phyloP scores from a whole-genome alignment of 2,113 vertebrate species.

The Lethenteron reissneri region DNA sequence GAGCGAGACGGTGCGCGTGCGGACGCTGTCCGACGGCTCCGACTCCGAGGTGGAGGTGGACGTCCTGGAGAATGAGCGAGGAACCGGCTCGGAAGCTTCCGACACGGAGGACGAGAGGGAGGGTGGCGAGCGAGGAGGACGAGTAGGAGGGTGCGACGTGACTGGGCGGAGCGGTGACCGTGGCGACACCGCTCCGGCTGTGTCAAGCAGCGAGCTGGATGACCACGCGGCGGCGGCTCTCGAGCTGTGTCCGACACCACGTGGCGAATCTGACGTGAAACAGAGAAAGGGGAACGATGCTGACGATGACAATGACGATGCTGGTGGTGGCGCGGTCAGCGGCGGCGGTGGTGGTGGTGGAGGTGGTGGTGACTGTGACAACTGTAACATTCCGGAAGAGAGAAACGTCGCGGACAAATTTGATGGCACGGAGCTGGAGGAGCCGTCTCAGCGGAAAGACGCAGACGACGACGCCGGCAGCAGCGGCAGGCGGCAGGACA shows the following conservation, averaged over 20 bases:
- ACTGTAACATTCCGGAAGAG: neutral
- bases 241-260: too few species aligned
- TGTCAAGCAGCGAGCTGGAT: too few species aligned
- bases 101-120: too few species aligned
- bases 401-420: neutral
- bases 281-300: conserved; percentile 14
- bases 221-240: too few species aligned
- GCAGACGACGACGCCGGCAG: conserved; percentile 7
- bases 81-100: too few species aligned
- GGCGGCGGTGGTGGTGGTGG: neutral
- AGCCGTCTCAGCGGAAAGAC: neutral
- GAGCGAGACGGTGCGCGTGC: conserved; percentile 3
- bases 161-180: too few species aligned
- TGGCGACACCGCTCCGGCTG: too few species aligned
- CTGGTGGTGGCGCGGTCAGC: neutral
- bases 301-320: conserved; percentile 9
- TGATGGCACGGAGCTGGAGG: conserved; percentile 5
- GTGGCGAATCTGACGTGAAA: conserved; percentile 6
- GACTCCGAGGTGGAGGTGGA: conserved; percentile 1
- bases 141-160: too few species aligned
- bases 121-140: too few species aligned
- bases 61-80: neutral
- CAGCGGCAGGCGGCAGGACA: conserved; percentile 9
- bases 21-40: conserved; percentile 1
- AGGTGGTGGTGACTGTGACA: neutral